Percentiles rank a stretch among this genome's conserved stretches.
phyloP scores from a whole-genome alignment of 2,888 invertebrate genomes.

The Chromoteleia sp. region DNA sequence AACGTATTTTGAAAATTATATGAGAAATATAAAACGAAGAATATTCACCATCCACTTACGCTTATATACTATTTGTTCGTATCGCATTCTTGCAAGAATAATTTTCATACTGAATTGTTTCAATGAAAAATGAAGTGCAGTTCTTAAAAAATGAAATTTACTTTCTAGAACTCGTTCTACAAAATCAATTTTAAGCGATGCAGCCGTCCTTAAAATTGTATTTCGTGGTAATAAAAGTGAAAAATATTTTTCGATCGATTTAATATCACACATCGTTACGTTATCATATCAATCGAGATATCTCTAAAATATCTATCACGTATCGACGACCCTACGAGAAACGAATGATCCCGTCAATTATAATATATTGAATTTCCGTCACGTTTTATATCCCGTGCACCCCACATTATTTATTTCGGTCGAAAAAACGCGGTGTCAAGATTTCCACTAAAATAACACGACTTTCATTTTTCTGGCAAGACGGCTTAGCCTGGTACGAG shows the following conservation, averaged over 20 bases:
- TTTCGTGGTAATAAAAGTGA: constrained; percentile 1
- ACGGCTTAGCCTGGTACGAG: constrained; percentile 21
- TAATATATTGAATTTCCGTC: constrained; percentile 54
- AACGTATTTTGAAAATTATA: not conserved
- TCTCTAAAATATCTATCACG: constrained; percentile 35
- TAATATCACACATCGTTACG: constrained; percentile 11
- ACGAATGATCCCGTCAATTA: constrained; percentile 51
- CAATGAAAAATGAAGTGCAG: constrained; percentile 1
- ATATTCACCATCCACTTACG: too few species aligned
- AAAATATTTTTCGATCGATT: constrained; percentile 29
- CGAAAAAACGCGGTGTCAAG: constrained; percentile 39
- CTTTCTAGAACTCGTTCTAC: not conserved
- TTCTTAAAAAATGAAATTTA: not conserved
- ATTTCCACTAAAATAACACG: constrained; percentile 55
- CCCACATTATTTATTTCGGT: constrained; percentile 39
- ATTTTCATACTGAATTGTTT: not conserved
- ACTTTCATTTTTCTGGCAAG: constrained; percentile 51
- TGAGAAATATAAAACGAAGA: too few species aligned
- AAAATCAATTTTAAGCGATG: not conserved
- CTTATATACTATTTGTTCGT: too few species aligned
- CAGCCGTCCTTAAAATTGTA: not conserved
- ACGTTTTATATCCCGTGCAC: constrained; percentile 32
- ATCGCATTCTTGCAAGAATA: too few species aligned
- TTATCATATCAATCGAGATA: constrained; percentile 38
- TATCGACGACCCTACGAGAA: constrained; percentile 33